phyloP scores from a whole-genome alignment of 2,888 invertebrate genomes.

The Temnothorax ravouxi region DNA sequence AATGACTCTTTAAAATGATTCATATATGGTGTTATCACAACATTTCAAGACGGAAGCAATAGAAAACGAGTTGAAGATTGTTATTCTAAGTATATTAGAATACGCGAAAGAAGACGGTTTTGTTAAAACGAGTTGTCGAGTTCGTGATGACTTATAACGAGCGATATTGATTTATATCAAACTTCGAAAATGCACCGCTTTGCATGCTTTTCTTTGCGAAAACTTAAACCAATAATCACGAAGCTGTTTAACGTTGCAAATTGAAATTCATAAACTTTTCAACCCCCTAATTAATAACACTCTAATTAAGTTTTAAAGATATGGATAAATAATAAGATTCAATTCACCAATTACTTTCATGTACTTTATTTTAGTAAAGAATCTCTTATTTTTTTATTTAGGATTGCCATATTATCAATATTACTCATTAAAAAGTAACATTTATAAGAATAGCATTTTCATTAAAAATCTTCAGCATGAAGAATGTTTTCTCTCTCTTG shows the following conservation, averaged over 20 bases:
- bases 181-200: not conserved
- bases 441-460: not conserved
- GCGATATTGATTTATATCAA: not conserved
- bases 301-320: not conserved
- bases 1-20: conserved; percentile 37
- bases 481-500: not conserved
- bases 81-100: conserved; percentile 5
- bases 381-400: not conserved
- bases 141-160: not conserved
- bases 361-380: not conserved
- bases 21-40: conserved; percentile 31
- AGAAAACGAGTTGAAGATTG: conserved; percentile 23
- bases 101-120: conserved; percentile 19
- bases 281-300: not conserved
- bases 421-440: not conserved
- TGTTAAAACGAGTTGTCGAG: not conserved
- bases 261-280: not conserved
- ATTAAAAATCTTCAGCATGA: not conserved
- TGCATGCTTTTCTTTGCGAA: not conserved
- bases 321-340: not conserved
- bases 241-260: not conserved
- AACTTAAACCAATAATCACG: conserved; percentile 12
- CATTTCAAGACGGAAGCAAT: not conserved
- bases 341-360: not conserved
- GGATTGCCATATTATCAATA: not conserved